phyloP scores from a whole-genome alignment of 2,113 vertebrate species.

The Prionailurus viverrinus region DNA sequence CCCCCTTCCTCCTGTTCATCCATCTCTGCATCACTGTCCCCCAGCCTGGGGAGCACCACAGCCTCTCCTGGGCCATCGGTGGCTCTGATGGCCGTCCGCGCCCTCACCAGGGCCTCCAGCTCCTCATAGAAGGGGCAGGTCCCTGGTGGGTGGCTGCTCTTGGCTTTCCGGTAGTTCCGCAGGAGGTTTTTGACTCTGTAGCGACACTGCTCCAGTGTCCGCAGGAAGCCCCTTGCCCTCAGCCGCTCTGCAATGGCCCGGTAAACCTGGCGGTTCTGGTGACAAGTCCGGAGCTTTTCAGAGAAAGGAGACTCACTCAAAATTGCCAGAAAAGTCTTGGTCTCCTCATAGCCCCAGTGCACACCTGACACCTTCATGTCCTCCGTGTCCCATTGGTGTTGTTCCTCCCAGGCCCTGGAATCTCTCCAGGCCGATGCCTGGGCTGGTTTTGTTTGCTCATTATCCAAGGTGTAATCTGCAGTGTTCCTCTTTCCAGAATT shows the following conservation, averaged over 20 bases:
- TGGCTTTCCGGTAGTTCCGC: slow-evolving; percentile 83
- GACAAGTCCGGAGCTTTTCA: slow-evolving; percentile 82
- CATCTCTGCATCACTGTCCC: slow-evolving; percentile 76
- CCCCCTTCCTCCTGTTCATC: slow-evolving; percentile 78
- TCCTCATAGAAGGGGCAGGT: slow-evolving; percentile 83
- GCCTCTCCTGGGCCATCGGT: slow-evolving; percentile 10
- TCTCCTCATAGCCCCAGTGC: slow-evolving; percentile 83
- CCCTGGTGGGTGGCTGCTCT: slow-evolving; percentile 80
- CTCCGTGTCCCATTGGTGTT: slow-evolving; percentile 44
- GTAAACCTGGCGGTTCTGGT: slow-evolving; percentile 83
- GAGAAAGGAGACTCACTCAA: slow-evolving; percentile 81
- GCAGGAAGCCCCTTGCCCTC: slow-evolving; percentile 80
- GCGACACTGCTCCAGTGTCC: slow-evolving; percentile 83
- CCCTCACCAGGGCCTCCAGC: slow-evolving; percentile 79
- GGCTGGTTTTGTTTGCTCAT: slow-evolving; percentile 48
- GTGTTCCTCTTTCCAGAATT: slow-evolving; percentile 34
- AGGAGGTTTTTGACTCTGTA: slow-evolving; percentile 84
- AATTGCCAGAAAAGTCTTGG: slow-evolving; percentile 82
- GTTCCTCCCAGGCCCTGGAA: slow-evolving; percentile 63
- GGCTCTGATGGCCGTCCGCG: slow-evolving; percentile 66
- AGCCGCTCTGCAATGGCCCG: slow-evolving; percentile 80
- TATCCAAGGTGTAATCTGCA: slow-evolving; percentile 9
- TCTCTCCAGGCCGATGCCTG: slow-evolving; percentile 61
- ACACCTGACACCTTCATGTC: slow-evolving; percentile 81
- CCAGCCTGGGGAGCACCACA: slow-evolving; percentile 64